Conservation (phyloP, 2,888 invertebrate genomes). For the Eugnorisma glareosa region DNA sequence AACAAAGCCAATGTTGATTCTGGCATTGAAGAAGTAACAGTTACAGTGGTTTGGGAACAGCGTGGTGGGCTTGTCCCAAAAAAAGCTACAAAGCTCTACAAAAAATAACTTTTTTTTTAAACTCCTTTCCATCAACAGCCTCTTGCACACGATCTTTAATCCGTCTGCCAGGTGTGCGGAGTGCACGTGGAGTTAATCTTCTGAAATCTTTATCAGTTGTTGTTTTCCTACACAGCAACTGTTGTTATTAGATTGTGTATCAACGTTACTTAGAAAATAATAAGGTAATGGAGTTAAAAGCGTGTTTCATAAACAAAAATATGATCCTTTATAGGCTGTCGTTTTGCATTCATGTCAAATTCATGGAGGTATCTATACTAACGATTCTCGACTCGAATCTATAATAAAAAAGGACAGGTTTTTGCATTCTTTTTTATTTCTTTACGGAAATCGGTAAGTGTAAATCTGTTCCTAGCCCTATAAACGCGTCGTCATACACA, state of each 20-base stretch:
- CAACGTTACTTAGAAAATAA: background rate
- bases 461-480: too few relatives aligned
- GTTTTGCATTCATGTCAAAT: too few relatives aligned
- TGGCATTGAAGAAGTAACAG: too few relatives aligned
- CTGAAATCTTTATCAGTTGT: background rate
- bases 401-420: too few relatives aligned
- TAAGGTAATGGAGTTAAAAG: background rate
- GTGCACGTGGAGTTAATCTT: background rate
- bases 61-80: too few relatives aligned
- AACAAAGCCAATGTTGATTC: background rate
- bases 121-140: background rate
- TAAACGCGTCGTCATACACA: too few relatives aligned
- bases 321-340: too few relatives aligned
- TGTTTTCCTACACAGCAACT: background rate
- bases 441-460: too few relatives aligned
- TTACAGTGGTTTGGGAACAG: too few relatives aligned
- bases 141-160: background rate
- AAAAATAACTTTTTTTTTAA: background rate
- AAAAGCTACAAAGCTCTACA: background rate
- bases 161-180: background rate
- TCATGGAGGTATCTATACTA: too few relatives aligned
- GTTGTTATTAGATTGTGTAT: slow-evolving; percentile 4
- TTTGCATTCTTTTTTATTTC: too few relatives aligned
- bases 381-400: too few relatives aligned
- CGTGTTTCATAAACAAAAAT: background rate